Conservation (phyloP, 2,888 invertebrate genomes). For the Drosophila pseudotakahashii region DNA sequence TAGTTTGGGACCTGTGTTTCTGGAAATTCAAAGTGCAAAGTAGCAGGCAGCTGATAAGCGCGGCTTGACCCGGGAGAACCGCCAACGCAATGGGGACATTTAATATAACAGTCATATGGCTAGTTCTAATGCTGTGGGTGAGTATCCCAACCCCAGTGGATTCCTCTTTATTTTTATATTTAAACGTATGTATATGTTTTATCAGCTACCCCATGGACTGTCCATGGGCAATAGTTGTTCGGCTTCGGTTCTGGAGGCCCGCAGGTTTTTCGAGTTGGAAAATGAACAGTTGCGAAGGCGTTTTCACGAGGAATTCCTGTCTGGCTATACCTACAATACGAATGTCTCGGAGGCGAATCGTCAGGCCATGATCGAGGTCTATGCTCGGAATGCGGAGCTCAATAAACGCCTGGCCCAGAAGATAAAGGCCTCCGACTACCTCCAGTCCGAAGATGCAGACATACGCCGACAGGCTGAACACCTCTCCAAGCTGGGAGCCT, state of each 20-base stretch:
- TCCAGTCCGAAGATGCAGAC: constrained; percentile 87
- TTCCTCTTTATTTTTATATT: not conserved
- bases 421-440: constrained; percentile 87
- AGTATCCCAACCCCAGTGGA: not conserved
- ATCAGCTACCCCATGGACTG: constrained; percentile 43
- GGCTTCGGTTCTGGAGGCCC: constrained; percentile 85
- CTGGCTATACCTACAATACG: constrained; percentile 88
- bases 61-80: constrained; percentile 8
- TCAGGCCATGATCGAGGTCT: constrained; percentile 82
- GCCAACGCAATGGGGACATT: constrained; percentile 6
- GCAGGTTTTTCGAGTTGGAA: constrained; percentile 86
- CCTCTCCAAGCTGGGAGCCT: constrained; percentile 88
- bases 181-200: not conserved
- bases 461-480: constrained; percentile 90
- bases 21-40: constrained; percentile 37
- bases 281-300: constrained; percentile 87
- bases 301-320: constrained; percentile 86
- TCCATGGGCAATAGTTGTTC: constrained; percentile 51
- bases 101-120: constrained; percentile 2
- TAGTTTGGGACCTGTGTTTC: not conserved
- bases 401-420: constrained; percentile 79
- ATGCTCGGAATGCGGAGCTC: constrained; percentile 69
- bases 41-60: constrained; percentile 14
- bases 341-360: constrained; percentile 91
- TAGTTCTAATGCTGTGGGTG: constrained; percentile 26